Base-by-base conservation (phyloP, 2,888 invertebrate species). In the Lutraria lutraria region DNA sequence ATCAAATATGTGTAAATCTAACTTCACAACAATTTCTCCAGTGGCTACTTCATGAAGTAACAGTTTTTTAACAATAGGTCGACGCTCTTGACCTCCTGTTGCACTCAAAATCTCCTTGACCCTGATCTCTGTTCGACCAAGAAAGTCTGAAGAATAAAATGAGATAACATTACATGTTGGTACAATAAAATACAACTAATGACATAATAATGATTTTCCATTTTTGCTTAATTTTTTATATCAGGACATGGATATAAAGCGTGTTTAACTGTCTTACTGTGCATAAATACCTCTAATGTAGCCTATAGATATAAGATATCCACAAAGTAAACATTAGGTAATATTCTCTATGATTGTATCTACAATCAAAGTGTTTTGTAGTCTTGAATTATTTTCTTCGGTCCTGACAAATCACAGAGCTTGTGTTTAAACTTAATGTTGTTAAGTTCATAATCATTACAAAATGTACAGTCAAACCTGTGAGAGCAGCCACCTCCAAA, bases 61-160 rank as follows among this genome's bases (percentile, higher is more conserved):
- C 81, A 98, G 97, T 92, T 97, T 97, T 94, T 98, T 98, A 52
- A 97, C 97, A 87, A 98, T 97, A 76, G 98, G 98, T 82, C 98
- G 98, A 93, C 96, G 95, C 16, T 93, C 92, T 96, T 97, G 95
- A 96, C 97, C 93, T 19, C 97, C 97, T 13, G 94, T 95, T 94
- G 98, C 97, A 85, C 96, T 96, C 93, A 97, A 96, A 87, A 98
- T 97, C 91, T 98, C 98, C 13, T 97, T 97, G 21, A 98, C 97
- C 93, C 97, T 97, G 31, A 98, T 97, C 96, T 98, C 98, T 0
- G 98, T 98, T 90, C 98, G 97, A 0, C 98, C 98, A 92, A 98
- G 97, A 96, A 98, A 98, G 96, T 98, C 98, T 98, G 96, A 60
- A 97, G 96, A 91, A 87, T 4, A 68, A 25, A n/a, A 52, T 82